Evolutionary conservation across 1,140 invertebrate species (phyloP), one percentile per base, ranked within the genome.

Genomic region (Bombus ignitus): DNA sequence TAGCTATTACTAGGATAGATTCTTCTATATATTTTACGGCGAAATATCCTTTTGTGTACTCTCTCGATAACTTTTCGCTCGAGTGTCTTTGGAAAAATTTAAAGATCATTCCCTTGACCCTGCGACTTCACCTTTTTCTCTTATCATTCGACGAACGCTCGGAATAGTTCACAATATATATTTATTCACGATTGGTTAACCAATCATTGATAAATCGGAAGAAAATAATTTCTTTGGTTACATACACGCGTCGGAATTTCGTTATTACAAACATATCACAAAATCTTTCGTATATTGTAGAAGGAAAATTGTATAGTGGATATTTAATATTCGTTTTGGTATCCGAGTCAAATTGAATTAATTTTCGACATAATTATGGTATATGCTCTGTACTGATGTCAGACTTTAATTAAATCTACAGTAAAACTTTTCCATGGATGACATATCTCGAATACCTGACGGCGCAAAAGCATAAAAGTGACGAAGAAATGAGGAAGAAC

Each of bases 11-110:
- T 8, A 9, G 32, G 12, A 35, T 35, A 62, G 28, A 82, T 76
- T 70, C 37, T 62, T 68, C 59, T 28, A 59, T 81, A 73, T 35
- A 73, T 78, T 68, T 83, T 47, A 12, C n/a, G 8, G n/a, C 28
- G 68, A 72, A 42, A 28, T 74, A 44, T 65, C 28, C n/a, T 13
- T 39, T 37, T 76, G 74, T 37, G 57, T 72, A 57, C 79, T 32
- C 12, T 59, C 6, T 9, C n/a, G 28, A 35, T 28, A 18, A 25
- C 15, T 71, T 18, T 22, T 57, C 37, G 37, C 9, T 72, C 3
- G 4, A 57, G 3, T 8, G 13, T n/a, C 22, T 25, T 42, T 3
- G 12, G 6, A 6, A 37, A 74, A 81, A 15, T 32, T 44, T 28
- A 22, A n/a, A 39, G 12, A 13, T 47, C 22, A 2, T 9, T 8